These are phyloP conservation scores for Stenodera caucasica DNA, from an alignment of 2,888 invertebrate genomes.

Conservation along the genomic window DNA sequence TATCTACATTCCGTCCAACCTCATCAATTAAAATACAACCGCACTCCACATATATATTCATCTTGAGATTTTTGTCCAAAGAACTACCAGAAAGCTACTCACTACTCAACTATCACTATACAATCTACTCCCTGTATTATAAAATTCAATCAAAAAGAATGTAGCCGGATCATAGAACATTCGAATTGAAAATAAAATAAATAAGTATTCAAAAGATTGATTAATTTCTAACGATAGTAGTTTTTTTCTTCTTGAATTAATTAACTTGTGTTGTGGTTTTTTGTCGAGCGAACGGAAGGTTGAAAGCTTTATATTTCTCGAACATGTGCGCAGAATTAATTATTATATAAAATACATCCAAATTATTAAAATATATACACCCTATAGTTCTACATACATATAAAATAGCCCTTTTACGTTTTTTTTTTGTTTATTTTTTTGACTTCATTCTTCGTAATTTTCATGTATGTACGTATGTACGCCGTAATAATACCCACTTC, in stretches of 20 bases:
- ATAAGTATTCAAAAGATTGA: not conserved
- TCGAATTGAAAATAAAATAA: not conserved
- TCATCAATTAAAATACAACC: constrained; percentile 36
- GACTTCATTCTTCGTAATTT: not conserved
- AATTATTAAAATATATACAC: no score
- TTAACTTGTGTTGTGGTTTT: no score
- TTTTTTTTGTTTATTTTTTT: not conserved
- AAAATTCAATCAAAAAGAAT: not conserved
- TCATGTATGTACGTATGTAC: not conserved
- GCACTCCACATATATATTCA: constrained; percentile 15
- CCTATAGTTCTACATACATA: no score
- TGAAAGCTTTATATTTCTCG: no score
- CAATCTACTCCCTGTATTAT: no score
- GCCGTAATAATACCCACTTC: not conserved
- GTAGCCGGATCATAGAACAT: not conserved
- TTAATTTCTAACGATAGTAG: not conserved
- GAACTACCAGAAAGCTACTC: constrained; percentile 17
- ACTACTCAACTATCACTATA: not conserved
- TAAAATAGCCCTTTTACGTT: no score
- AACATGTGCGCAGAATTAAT: no score
- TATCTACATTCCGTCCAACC: constrained; percentile 36
- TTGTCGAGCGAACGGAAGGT: no score
- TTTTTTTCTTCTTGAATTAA: not conserved
- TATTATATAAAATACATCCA: no score
- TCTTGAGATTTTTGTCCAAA: constrained; percentile 18